Evolutionary conservation across 2,113 vertebrate species (phyloP).

Genomic region (Dolichotis patagonum): DNA sequence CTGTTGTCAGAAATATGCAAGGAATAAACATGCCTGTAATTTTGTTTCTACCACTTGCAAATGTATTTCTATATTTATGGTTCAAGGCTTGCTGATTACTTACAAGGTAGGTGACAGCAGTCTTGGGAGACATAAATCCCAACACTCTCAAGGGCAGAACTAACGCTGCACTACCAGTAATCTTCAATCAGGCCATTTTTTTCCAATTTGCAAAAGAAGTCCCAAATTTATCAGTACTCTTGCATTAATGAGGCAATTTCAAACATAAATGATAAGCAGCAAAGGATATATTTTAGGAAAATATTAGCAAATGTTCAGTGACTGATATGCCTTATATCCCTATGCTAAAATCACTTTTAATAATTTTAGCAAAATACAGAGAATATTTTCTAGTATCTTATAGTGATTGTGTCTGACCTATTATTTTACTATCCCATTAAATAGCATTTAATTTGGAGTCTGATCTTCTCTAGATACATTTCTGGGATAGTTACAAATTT

Average conservation of each 20-base stretch:
- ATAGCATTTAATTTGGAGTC: not conserved
- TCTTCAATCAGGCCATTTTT: constrained; percentile 59
- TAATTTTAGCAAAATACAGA: constrained; percentile 11
- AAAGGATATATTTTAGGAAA: constrained; percentile 10
- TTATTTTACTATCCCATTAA: not conserved
- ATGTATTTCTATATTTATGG: constrained; percentile 71
- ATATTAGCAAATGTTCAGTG: constrained; percentile 18
- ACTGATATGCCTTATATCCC: not conserved
- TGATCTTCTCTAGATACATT: not conserved
- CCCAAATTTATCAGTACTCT: constrained; percentile 5
- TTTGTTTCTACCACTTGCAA: constrained; percentile 50
- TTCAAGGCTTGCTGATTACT: constrained; percentile 70
- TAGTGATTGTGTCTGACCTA: not conserved
- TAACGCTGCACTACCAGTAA: constrained; percentile 54
- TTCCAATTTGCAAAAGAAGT: constrained; percentile 36
- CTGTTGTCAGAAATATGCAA: constrained; percentile 55
- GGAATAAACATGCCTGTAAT: constrained; percentile 54
- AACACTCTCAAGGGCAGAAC: constrained; percentile 61
- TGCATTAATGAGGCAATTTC: constrained; percentile 34
- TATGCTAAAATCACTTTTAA: not conserved
- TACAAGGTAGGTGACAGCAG: constrained; percentile 58
- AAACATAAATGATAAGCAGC: constrained; percentile 26
- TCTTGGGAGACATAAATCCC: constrained; percentile 65
- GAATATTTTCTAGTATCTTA: not conserved
- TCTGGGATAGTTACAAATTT: not conserved